Percentiles rank a stretch among this genome's conserved stretches.
Conservation (phyloP, 2,113 vertebrate species). For the Mirounga angustirostris region DNA sequence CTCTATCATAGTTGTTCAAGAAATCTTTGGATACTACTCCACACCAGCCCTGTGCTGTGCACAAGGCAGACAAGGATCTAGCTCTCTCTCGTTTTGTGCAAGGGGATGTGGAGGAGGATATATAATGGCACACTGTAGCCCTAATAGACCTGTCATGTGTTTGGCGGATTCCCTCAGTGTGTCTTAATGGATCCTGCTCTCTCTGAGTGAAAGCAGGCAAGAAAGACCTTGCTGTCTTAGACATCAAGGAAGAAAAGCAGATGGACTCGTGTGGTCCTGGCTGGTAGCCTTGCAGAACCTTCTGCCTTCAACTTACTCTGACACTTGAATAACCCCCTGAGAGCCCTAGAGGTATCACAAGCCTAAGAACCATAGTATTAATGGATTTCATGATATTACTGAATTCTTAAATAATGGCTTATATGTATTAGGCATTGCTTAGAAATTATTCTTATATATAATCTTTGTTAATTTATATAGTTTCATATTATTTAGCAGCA, state of each 20-base stretch:
- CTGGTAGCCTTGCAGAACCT: neutral
- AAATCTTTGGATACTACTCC: neutral
- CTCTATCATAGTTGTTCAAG: neutral
- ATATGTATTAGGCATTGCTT: neutral
- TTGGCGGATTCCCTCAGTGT: neutral
- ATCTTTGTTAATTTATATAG: constrained; percentile 30
- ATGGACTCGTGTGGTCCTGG: neutral
- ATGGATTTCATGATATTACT: neutral
- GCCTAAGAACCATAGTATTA: neutral
- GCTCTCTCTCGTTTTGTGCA: neutral
- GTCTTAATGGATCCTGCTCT: neutral
- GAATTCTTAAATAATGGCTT: constrained; percentile 23
- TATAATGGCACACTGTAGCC: neutral
- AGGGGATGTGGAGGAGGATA: too few relatives aligned
- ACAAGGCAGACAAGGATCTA: neutral
- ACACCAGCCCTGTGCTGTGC: neutral
- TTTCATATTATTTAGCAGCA: constrained; percentile 45
- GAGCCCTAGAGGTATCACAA: neutral
- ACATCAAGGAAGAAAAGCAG: constrained; percentile 31
- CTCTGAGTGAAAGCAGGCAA: neutral
- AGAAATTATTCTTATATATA: constrained; percentile 19
- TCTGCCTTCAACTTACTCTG: constrained; percentile 18
- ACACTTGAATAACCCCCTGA: constrained; percentile 4
- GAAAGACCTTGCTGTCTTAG: neutral
- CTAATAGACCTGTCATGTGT: neutral